phyloP scores from a whole-genome alignment of 2,888 invertebrate species.

The Cheiracanthium punctorium region DNA sequence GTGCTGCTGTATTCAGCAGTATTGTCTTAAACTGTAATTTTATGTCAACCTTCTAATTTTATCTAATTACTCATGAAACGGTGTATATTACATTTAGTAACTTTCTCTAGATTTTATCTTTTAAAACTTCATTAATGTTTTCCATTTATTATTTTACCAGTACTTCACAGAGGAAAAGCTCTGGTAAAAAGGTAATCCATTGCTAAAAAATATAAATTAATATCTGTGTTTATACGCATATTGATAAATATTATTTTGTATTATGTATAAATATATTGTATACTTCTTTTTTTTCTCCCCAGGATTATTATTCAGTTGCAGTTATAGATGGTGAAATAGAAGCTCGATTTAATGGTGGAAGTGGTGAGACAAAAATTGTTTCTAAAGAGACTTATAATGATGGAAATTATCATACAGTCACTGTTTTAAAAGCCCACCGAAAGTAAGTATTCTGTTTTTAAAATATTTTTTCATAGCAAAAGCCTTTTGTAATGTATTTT shows the following conservation, averaged over 20 bases:
- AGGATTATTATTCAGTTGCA: constrained; percentile 81
- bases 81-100: too few relatives aligned
- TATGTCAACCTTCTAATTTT: too few relatives aligned
- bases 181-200: neutral
- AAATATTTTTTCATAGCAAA: too few relatives aligned
- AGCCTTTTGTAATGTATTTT: too few relatives aligned
- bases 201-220: too few relatives aligned
- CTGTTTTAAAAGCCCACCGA: constrained; percentile 80
- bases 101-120: too few relatives aligned
- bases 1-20: too few relatives aligned
- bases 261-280: neutral
- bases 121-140: neutral
- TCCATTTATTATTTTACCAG: neutral
- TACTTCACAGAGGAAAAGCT: neutral
- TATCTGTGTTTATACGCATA: neutral
- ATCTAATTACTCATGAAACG: too few relatives aligned
- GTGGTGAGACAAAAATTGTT: constrained; percentile 78
- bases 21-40: too few relatives aligned
- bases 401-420: constrained; percentile 84
- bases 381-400: constrained; percentile 85
- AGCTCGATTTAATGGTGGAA: constrained; percentile 80
- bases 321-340: constrained; percentile 81
- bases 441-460: too few relatives aligned
- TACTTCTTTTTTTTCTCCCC: too few relatives aligned
- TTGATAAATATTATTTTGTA: neutral